A percentile compares a stretch with the other conserved stretches of the same genome.
Evolutionary conservation across 1,140 invertebrate genomes (phyloP).

Genomic region (Whitmania pigra): DNA sequence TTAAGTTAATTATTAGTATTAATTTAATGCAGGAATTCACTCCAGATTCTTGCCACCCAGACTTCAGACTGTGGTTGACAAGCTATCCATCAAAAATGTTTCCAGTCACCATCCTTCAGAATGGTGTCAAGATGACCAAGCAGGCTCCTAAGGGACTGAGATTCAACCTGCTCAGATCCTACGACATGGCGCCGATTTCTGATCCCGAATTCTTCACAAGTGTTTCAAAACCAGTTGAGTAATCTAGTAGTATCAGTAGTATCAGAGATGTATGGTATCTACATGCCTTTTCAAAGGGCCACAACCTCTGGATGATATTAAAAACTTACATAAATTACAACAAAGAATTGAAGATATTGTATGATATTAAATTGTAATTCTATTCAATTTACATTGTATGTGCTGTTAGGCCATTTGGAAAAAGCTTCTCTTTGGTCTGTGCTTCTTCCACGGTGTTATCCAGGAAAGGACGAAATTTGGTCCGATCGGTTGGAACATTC

Average conservation of each 20-base stretch:
- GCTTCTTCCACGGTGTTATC: slow-evolving; percentile 85
- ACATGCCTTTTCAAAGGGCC: neutral
- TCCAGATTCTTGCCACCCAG: slow-evolving; percentile 40
- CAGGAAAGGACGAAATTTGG: slow-evolving; percentile 83
- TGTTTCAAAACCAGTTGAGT: slow-evolving; percentile 53
- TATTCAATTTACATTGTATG: neutral
- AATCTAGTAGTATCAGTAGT: too few species aligned
- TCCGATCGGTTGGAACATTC: slow-evolving; percentile 78
- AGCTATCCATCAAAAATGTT: slow-evolving; percentile 75
- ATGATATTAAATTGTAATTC: neutral
- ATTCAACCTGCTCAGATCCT: slow-evolving; percentile 66
- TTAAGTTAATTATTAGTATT: neutral
- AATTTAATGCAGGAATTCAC: slow-evolving; percentile 34
- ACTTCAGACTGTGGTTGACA: slow-evolving; percentile 43
- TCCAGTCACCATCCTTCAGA: slow-evolving; percentile 77
- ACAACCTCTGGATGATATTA: neutral
- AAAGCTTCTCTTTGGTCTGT: slow-evolving; percentile 73
- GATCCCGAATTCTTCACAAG: slow-evolving; percentile 75
- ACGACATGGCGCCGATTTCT: slow-evolving; percentile 70
- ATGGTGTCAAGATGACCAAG: slow-evolving; percentile 83
- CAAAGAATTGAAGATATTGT: too few species aligned
- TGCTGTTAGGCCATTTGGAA: slow-evolving; percentile 55
- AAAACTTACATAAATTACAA: too few species aligned
- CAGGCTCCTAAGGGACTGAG: slow-evolving; percentile 68
- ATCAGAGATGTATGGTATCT: too few species aligned